These are phyloP conservation scores for Horisme vitalbata DNA, from an alignment of 2,888 invertebrate genomes.

Conservation along the genomic window DNA sequence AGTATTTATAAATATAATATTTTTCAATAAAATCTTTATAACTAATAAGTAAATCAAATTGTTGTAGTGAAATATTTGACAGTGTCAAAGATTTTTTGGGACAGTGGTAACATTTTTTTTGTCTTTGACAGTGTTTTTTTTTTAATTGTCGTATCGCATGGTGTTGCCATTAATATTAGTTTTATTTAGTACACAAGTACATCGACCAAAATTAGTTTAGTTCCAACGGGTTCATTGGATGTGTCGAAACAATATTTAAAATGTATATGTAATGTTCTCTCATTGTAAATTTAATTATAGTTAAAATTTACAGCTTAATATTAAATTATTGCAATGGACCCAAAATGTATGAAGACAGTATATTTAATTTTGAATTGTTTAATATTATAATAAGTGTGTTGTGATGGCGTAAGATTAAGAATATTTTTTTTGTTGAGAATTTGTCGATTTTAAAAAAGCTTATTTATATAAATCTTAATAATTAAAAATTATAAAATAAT, in stretches of 20 bases:
- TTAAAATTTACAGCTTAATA: neutral
- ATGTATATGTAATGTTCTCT: no score
- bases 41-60: constrained; percentile 3
- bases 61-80: constrained; percentile 1
- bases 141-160: constrained; percentile 1
- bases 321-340: neutral
- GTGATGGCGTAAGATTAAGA: neutral
- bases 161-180: constrained; percentile 21
- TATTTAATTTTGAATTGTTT: constrained; percentile 6
- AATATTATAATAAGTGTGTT: neutral
- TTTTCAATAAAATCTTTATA: constrained; percentile 12
- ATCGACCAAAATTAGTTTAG: constrained; percentile 46
- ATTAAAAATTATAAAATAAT: no score
- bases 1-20: constrained; percentile 11
- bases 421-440: no score
- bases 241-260: neutral
- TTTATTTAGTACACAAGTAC: constrained; percentile 26
- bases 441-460: no score
- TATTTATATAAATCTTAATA: no score
- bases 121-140: neutral
- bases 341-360: constrained; percentile 11
- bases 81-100: neutral
- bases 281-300: no score
- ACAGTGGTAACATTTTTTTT: neutral
- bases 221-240: constrained; percentile 11